Base-by-base conservation (phyloP, 1,140 invertebrate genomes). In the Olivierus martensii region DNA sequence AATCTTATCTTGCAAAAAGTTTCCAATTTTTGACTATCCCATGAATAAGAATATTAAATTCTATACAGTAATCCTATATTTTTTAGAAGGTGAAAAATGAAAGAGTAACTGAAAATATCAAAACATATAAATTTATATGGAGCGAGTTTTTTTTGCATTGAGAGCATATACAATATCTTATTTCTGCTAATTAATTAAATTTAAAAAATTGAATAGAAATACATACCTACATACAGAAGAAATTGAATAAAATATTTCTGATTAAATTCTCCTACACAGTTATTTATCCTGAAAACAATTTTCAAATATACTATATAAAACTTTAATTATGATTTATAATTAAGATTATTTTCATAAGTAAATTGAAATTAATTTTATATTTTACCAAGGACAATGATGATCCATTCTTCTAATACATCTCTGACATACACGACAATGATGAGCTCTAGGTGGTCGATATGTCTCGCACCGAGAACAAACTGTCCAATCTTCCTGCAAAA, bases 221-320 rank as follows among this genome's bases (percentile, higher is more conserved):
- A 66, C 66, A 66, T 62, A 68, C 71, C 75, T 43, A 76, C 72
- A 66, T 74, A 77, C 57, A 91, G 76, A 46, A 93, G 72, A 73
- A 93, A 93, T 67, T 92, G 88, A 59, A 93, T 79, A 66, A 93
- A 93, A 72, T 84, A 93, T 66, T 90, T 92, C 71, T 93, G 88
- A 74, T 93, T 93, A 62, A 81, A 78, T 70, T 93, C 87, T 44
- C 89, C 89, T 35, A 93, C 87, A 71, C 89, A 93, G 69, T 93
- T 93, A 66, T 93, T 92, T 37, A 91, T 87, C 86, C 84, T 84
- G 57, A 67, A 74, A 71, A 60, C 52, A 49, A 34, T 61, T 52
- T 18, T n/a, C 15, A 58, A 9, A 6, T 6, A 28, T 6, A 28
- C 28, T 28, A 28, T 28, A 28, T 28, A 28, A 6, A 28, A 28